Conservation (phyloP, 2,113 vertebrate species). For the Seriola aureovittata region DNA sequence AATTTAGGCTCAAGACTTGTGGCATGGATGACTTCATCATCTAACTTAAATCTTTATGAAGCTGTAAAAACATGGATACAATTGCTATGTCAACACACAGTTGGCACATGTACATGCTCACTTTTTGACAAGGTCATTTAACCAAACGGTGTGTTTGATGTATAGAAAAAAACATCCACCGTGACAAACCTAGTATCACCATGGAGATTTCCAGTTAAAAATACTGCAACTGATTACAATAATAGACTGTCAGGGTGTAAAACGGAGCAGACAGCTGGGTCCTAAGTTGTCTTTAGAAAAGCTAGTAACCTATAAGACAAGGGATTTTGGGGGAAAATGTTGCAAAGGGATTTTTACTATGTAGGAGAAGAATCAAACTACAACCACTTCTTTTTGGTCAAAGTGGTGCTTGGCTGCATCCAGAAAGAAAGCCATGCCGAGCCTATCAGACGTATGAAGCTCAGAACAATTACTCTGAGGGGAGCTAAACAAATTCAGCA, state of each 20-base stretch:
- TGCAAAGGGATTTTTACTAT: slow-evolving; percentile 11
- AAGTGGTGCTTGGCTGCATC: slow-evolving; percentile 10
- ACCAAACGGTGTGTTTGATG: neutral
- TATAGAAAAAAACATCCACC: slow-evolving; percentile 26
- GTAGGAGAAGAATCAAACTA: slow-evolving; percentile 26
- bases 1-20: slow-evolving; percentile 26
- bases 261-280: neutral
- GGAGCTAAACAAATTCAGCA: slow-evolving; percentile 48
- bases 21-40: slow-evolving; percentile 68
- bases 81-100: slow-evolving; percentile 68
- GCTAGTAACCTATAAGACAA: neutral
- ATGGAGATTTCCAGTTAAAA: neutral
- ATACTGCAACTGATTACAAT: neutral
- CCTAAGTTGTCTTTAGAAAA: neutral
- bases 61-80: slow-evolving; percentile 65
- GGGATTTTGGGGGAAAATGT: neutral
- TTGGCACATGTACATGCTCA: neutral
- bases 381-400: slow-evolving; percentile 32
- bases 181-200: neutral
- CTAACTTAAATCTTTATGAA: slow-evolving; percentile 63
- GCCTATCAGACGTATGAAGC: slow-evolving; percentile 41
- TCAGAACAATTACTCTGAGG: slow-evolving; percentile 9
- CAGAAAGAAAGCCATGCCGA: slow-evolving; percentile 22
- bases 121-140: slow-evolving; percentile 3
- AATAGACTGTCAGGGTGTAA: neutral